Percentiles rank a stretch among this genome's conserved stretches.
phyloP scores from a whole-genome alignment of 1,140 invertebrate species.

The Zaprionus kolodkinae region DNA sequence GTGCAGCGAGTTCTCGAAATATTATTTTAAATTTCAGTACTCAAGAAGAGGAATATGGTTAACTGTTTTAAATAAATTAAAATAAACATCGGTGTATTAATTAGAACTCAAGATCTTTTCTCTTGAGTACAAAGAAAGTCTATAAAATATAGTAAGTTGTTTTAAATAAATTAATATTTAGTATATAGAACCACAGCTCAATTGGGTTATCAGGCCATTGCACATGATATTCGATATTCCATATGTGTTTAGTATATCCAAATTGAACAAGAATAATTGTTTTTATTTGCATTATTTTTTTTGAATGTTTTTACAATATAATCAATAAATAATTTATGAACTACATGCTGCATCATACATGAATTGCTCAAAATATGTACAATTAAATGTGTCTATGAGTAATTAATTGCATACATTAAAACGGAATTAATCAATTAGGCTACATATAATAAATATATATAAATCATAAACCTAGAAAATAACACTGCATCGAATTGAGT shows the following conservation, averaged over 20 bases:
- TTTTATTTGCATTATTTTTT: conserved; percentile 28
- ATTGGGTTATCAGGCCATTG: neutral
- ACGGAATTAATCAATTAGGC: conserved; percentile 34
- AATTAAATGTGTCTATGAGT: conserved; percentile 25
- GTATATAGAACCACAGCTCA: neutral
- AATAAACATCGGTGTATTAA: too few relatives aligned
- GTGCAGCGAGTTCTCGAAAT: neutral
- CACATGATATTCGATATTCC: neutral
- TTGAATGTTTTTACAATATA: conserved; percentile 26
- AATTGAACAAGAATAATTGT: conserved; percentile 59
- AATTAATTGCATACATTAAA: conserved; percentile 32
- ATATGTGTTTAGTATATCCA: conserved; percentile 37
- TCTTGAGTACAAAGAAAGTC: too few relatives aligned
- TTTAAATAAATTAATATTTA: neutral
- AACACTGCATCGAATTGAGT: conserved; percentile 35
- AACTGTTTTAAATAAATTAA: neutral
- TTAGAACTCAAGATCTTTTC: too few relatives aligned
- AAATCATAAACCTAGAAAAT: neutral
- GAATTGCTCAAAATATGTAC: conserved; percentile 34
- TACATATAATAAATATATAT: conserved; percentile 15
- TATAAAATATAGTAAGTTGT: neutral
- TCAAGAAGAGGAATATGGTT: neutral
- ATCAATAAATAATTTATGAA: conserved; percentile 29
- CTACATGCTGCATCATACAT: conserved; percentile 24
- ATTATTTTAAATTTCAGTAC: neutral